Percentiles rank a stretch among this genome's conserved stretches.
Evolutionary conservation across 2,113 vertebrate species (phyloP).

Genomic region (Caloenas nicobarica): DNA sequence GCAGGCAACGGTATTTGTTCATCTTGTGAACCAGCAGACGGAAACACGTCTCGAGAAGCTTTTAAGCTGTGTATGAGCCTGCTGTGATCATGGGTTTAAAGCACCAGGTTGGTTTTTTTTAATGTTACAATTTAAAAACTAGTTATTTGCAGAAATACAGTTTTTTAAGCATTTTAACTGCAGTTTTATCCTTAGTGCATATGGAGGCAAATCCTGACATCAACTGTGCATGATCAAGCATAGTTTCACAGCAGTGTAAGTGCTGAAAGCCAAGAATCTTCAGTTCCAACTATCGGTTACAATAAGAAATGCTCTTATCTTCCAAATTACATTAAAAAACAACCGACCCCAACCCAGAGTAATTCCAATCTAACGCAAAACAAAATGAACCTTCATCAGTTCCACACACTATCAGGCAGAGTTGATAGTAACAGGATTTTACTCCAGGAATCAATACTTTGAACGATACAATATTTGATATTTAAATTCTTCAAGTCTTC

Average conservation of each 20-base stretch:
- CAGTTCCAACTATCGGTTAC: slow-evolving; percentile 3
- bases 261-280: background rate
- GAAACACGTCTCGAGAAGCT: background rate
- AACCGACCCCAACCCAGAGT: background rate
- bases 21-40: background rate
- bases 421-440: slow-evolving; percentile 51
- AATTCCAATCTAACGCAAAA: slow-evolving; percentile 7
- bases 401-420: slow-evolving; percentile 32
- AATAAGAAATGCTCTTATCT: background rate
- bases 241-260: background rate
- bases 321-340: background rate
- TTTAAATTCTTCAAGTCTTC: slow-evolving; percentile 16
- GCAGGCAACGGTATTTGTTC: background rate
- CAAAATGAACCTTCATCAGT: background rate
- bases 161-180: background rate
- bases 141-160: background rate
- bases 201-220: slow-evolving; percentile 48
- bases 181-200: background rate
- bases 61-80: background rate
- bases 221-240: slow-evolving; percentile 10
- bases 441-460: slow-evolving; percentile 27
- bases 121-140: background rate
- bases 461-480: background rate
- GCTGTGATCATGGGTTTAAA: background rate
- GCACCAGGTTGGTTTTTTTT: background rate